phyloP scores from a whole-genome alignment of 2,113 vertebrate genomes.

The Anhinga anhinga region DNA sequence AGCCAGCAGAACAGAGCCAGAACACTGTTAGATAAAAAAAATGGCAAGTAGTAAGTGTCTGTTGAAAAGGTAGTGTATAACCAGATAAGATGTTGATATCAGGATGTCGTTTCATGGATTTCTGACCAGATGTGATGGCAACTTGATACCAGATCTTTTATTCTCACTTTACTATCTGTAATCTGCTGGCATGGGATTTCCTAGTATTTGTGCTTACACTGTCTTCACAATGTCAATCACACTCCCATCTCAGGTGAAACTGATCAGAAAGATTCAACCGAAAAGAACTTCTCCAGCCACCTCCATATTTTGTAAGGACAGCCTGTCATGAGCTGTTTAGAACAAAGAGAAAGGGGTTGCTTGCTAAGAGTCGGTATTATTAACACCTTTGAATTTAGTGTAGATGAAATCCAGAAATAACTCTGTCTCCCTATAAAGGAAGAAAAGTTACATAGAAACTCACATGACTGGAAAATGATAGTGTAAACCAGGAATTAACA shows the following conservation, averaged over 20 bases:
- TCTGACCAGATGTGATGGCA: not conserved
- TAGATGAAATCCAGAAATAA: not conserved
- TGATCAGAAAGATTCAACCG: not conserved
- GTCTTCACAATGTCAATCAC: not conserved
- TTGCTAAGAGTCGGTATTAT: not conserved
- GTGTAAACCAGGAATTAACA: not conserved
- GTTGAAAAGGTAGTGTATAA: not conserved
- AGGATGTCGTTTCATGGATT: not conserved
- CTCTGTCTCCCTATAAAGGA: not conserved
- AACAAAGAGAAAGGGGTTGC: not conserved
- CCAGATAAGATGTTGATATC: not conserved
- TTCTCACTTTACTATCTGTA: not conserved
- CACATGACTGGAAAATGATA: not conserved
- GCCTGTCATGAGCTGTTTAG: not conserved
- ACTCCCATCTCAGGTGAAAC: not conserved
- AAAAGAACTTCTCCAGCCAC: not conserved
- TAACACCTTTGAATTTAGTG: not conserved
- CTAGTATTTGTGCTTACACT: not conserved
- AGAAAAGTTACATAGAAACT: not conserved
- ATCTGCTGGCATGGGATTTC: not conserved
- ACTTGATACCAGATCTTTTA: not conserved
- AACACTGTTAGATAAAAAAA: not conserved
- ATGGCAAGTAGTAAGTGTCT: not conserved
- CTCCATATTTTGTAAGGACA: not conserved
- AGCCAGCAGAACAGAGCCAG: not conserved